Conservation (phyloP, 1,140 invertebrate species). For the Gyrodactylus bullatarudis region DNA sequence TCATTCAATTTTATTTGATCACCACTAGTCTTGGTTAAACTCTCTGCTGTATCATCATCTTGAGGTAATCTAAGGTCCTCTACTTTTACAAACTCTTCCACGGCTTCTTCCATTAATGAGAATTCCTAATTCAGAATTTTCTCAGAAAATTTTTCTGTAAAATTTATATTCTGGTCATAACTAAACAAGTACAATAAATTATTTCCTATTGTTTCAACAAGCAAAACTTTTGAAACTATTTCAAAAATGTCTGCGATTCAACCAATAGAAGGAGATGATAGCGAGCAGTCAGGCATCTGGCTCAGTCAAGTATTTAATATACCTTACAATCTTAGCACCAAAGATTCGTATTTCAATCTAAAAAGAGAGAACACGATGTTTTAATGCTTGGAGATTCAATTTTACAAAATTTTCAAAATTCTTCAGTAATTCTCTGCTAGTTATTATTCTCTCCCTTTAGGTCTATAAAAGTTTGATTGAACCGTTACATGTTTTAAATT, state of each 20-base stretch:
- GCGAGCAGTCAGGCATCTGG: neutral
- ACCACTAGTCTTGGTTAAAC: too few species aligned
- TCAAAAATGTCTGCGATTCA: conserved; percentile 2
- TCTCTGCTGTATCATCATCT: too few species aligned
- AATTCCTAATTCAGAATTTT: neutral
- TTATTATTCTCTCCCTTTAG: neutral
- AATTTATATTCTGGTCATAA: neutral
- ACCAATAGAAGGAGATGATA: neutral
- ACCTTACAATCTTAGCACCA: conserved; percentile 31
- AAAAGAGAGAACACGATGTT: conserved; percentile 55
- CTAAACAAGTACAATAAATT: neutral
- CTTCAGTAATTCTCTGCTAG: conserved; percentile 3
- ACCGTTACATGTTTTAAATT: conserved; percentile 50
- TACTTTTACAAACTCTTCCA: too few species aligned
- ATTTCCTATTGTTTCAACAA: neutral
- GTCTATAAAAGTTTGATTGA: conserved; percentile 18
- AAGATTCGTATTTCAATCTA: conserved; percentile 38
- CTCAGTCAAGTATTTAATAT: conserved; percentile 1
- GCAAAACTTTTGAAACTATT: neutral
- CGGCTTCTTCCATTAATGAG: too few species aligned
- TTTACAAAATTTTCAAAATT: conserved; percentile 17
- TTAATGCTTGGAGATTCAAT: conserved; percentile 55
- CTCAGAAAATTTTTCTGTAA: neutral
- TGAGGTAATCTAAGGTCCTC: too few species aligned
- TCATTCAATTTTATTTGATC: too few species aligned